Evolutionary conservation across 2,888 invertebrate species (phyloP), one percentile per base, ranked within the genome.

Genomic region (Nomada hirtipes): DNA sequence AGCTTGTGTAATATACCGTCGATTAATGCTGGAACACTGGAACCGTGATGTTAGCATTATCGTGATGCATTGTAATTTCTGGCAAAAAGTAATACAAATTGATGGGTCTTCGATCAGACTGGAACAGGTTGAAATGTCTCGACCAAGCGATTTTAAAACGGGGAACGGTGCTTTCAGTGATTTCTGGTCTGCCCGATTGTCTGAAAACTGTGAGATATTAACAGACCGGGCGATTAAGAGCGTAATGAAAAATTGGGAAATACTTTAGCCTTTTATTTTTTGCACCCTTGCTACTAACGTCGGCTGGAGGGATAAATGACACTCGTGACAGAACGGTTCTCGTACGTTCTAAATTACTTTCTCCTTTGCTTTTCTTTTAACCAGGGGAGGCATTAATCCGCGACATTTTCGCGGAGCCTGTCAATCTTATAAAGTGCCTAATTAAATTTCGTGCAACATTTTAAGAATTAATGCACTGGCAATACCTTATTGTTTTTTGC

Each of bases 21-120:
- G 74, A 83, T 83, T 82, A 78, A 83, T 83, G 77, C 23, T 69
- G 77, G 75, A 74, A 59, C 71, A 72, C 65, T 11, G 52, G 15
- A 57, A 70, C 63, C 67, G 55, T 36, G 23, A 47, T 11, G 61
- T n/a, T 26, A 20, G 52, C 23, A 15, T 47, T 53, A 52, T 59
- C n/a, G 23, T 23, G n/a, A 26, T 2, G 47, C 20, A 13, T 10
- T 44, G 23, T 36, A 36, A 36, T 7, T 36, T 7, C 0, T 36
- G 1, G 36, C 9, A 4, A 55, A 29, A 53, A 29, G 47, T 18
- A 13, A 50, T 26, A 3, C 20, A n/a, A 70, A 76, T 70, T 20
- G 18, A 75, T 60, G 60, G 13, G 29, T 52, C 15, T 67, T 36
- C 52, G 50, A 13, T n/a, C 26, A n/a, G 2, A 4, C 15, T 20